phyloP scores from a whole-genome alignment of 2,113 vertebrate species.

The Zeus faber region DNA sequence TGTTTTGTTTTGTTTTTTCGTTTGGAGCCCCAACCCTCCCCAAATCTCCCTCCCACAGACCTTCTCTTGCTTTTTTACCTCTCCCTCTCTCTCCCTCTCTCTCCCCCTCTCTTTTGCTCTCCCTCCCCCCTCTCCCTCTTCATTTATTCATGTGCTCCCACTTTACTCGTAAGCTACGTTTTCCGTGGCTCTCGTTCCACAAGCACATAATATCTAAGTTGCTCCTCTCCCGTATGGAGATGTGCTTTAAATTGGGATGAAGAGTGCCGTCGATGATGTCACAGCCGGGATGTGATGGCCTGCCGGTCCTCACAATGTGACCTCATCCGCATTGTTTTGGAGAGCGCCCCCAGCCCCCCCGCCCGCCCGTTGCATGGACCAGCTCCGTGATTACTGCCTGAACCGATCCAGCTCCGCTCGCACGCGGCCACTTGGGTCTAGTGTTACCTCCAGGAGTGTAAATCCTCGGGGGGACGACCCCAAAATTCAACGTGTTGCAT shows the following conservation, averaged over 20 bases:
- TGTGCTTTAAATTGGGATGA: conserved; percentile 44
- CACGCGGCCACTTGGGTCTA: conserved; percentile 23
- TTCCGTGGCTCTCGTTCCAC: conserved; percentile 34
- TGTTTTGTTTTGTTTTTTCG: background rate
- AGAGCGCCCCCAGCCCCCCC: background rate
- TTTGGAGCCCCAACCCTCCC: background rate
- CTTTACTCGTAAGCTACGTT: conserved; percentile 2
- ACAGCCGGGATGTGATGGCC: conserved; percentile 54
- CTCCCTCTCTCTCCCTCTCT: background rate
- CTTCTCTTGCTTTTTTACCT: conserved; percentile 4
- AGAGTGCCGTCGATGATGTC: conserved; percentile 53
- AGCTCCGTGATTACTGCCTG: background rate
- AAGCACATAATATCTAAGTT: conserved; percentile 41
- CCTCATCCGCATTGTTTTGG: conserved; percentile 56
- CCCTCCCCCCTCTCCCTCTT: background rate
- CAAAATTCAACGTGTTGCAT: conserved; percentile 22
- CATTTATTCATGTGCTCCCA: conserved; percentile 15
- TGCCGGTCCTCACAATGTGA: conserved; percentile 60
- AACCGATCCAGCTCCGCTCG: background rate
- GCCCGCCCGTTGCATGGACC: no score
- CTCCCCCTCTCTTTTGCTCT: background rate
- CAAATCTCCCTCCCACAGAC: conserved; percentile 6
- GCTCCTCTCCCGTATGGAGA: conserved; percentile 39
- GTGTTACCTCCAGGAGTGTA: conserved; percentile 17
- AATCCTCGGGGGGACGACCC: conserved; percentile 18